These are phyloP conservation scores for Caenorhabditis doughertyi DNA, from an alignment of 2,888 invertebrate species.

Conservation along the genomic window DNA sequence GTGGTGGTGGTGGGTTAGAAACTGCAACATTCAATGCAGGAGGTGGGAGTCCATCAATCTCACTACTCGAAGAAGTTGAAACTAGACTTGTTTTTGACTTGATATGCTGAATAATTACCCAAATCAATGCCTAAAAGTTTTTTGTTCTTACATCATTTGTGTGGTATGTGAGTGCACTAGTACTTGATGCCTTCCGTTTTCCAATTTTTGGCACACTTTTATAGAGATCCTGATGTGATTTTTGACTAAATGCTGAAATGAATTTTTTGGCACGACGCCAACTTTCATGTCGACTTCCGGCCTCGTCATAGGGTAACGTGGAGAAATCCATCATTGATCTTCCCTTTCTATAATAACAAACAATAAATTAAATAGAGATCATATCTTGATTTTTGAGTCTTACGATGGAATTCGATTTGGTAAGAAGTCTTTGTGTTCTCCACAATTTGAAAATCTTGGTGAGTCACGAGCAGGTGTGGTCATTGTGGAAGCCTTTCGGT, in stretches of 20 bases:
- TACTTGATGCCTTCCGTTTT: constrained; percentile 64
- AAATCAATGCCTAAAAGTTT: no score
- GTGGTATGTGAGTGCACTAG: constrained; percentile 62
- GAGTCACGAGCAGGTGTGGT: constrained; percentile 48
- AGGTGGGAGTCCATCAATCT: constrained; percentile 59
- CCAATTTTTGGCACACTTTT: constrained; percentile 38
- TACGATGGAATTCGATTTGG: constrained; percentile 35
- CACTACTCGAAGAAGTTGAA: constrained; percentile 57
- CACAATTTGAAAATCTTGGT: constrained; percentile 42
- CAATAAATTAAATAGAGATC: not conserved
- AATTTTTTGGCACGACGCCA: constrained; percentile 72
- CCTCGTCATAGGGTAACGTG: constrained; percentile 52
- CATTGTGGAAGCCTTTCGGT: constrained; percentile 61
- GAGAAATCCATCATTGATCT: constrained; percentile 69
- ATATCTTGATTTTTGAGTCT: constrained; percentile 1
- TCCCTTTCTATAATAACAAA: constrained; percentile 59
- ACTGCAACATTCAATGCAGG: constrained; percentile 63
- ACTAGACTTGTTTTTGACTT: constrained; percentile 42
- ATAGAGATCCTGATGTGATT: constrained; percentile 67
- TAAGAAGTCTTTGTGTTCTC: constrained; percentile 39
- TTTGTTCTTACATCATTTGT: constrained; percentile 34
- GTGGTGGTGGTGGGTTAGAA: constrained; percentile 35
- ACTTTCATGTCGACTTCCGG: constrained; percentile 62
- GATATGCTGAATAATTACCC: constrained; percentile 16
- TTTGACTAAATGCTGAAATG: constrained; percentile 70